Percentiles rank a stretch among this genome's conserved stretches.
phyloP scores from a whole-genome alignment of 2,113 vertebrate species.

The Macrotus californicus region DNA sequence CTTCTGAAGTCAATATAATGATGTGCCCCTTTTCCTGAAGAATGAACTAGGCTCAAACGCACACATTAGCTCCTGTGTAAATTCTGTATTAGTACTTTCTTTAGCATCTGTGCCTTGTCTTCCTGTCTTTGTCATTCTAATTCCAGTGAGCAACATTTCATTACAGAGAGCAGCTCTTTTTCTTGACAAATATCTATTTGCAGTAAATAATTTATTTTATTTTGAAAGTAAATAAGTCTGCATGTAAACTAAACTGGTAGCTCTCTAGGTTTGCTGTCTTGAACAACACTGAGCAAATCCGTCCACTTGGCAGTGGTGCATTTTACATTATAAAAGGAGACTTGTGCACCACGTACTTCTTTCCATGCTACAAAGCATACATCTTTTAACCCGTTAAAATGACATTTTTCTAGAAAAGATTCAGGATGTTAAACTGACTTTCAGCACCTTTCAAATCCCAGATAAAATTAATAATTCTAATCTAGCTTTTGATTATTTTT shows the following conservation, averaged over 20 bases:
- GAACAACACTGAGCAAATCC: background rate
- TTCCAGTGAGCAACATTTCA: background rate
- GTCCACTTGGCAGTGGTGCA: background rate
- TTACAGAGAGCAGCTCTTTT: background rate
- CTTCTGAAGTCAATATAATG: background rate
- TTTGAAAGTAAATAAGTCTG: background rate
- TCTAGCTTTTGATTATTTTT: background rate
- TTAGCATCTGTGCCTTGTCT: background rate
- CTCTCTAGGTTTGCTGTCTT: background rate
- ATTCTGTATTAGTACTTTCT: background rate
- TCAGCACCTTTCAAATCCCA: background rate
- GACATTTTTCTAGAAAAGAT: background rate
- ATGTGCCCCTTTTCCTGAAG: background rate
- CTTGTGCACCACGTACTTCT: accelerated
- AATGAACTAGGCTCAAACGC: background rate
- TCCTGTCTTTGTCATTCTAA: background rate
- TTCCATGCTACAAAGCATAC: background rate
- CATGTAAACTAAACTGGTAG: background rate
- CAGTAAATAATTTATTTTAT: background rate
- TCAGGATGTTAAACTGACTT: background rate
- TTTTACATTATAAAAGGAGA: background rate
- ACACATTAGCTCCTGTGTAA: background rate
- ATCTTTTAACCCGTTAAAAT: background rate
- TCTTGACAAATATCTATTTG: background rate
- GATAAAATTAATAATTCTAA: background rate